phyloP scores from a whole-genome alignment of 1,140 invertebrate species.

The Apolygus lucorum region DNA sequence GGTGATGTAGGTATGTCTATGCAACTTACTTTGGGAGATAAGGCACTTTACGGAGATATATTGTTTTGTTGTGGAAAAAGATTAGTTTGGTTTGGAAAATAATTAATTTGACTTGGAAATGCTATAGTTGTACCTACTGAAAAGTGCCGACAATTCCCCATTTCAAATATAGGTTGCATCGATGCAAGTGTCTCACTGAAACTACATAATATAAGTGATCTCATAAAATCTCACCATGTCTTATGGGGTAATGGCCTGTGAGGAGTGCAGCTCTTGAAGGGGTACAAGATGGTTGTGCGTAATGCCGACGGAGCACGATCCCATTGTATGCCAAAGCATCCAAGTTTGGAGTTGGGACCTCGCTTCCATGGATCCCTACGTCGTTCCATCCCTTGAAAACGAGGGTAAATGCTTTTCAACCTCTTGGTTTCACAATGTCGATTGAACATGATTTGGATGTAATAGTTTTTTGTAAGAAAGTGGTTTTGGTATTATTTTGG shows the following conservation, averaged over 20 bases:
- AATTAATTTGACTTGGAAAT: too few species aligned
- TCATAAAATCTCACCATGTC: too few species aligned
- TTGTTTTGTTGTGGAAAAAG: too few species aligned
- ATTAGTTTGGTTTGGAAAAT: too few species aligned
- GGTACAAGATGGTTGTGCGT: conserved; percentile 51
- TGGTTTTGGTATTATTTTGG: too few species aligned
- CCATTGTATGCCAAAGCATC: conserved; percentile 52
- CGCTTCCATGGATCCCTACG: conserved; percentile 59
- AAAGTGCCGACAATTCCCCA: conserved; percentile 8
- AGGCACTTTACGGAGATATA: too few species aligned
- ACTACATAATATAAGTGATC: background rate
- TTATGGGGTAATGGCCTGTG: conserved; percentile 68
- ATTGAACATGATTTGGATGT: too few species aligned
- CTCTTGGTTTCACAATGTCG: background rate
- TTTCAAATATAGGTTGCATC: conserved; percentile 58
- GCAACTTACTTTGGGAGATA: background rate
- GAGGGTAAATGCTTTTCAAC: background rate
- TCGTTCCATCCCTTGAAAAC: conserved; percentile 70
- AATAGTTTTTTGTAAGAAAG: too few species aligned
- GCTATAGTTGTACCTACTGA: conserved; percentile 67
- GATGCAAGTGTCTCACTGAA: conserved; percentile 43
- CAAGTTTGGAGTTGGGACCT: conserved; percentile 54
- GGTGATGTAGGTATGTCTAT: too few species aligned
- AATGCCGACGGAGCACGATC: conserved; percentile 53
- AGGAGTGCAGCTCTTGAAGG: conserved; percentile 66